These are phyloP conservation scores for Neotoma lepida DNA, from an alignment of 2,113 vertebrate genomes.

Conservation along the genomic window DNA sequence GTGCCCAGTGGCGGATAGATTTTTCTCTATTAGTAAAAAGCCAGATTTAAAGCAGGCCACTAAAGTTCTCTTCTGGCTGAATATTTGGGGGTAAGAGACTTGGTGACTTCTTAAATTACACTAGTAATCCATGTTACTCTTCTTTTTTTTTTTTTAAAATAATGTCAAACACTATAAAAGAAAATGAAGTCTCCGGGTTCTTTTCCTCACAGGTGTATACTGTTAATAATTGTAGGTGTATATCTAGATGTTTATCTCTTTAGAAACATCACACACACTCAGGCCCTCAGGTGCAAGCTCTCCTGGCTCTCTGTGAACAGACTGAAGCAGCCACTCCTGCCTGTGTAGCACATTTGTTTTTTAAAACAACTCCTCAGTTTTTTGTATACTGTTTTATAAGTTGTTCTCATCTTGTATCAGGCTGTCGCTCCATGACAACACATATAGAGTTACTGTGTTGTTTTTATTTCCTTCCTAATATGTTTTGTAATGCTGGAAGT, in stretches of 20 bases:
- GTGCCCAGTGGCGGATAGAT: background rate
- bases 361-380: background rate
- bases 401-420: slow-evolving; percentile 1
- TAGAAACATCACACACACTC: background rate
- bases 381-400: slow-evolving; percentile 3
- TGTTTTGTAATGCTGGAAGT: background rate
- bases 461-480: background rate
- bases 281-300: background rate
- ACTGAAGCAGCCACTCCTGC: slow-evolving; percentile 94
- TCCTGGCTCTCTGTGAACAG: slow-evolving; percentile 88
- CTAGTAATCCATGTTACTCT: background rate
- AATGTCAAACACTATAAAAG: background rate
- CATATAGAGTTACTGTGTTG: slow-evolving; percentile 13
- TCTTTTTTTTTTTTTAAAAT: background rate
- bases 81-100: background rate
- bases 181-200: background rate
- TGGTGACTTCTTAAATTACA: slow-evolving; percentile 35
- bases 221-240: background rate
- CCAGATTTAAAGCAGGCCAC: slow-evolving; percentile 21
- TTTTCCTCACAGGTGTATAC: background rate
- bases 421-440: background rate
- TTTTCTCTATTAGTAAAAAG: slow-evolving; percentile 38
- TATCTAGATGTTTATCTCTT: slow-evolving; percentile 22
- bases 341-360: slow-evolving; percentile 91
- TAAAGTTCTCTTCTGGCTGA: slow-evolving; percentile 45